Conservation (phyloP, 2,113 vertebrate species). For the Proterorhinus semilunaris region DNA sequence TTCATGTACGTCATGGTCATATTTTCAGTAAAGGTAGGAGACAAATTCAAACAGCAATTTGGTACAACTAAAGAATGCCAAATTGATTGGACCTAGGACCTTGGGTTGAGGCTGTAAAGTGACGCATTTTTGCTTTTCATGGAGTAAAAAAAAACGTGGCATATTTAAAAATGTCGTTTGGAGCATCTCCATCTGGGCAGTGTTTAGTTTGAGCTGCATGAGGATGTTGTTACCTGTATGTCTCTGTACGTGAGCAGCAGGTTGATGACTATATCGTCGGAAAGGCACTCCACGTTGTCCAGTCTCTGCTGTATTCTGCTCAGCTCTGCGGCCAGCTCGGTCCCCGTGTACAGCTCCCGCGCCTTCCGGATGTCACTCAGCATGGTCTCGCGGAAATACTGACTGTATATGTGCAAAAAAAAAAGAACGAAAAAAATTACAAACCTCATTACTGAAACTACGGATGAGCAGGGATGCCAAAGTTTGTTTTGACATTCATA, state of each 20-base stretch:
- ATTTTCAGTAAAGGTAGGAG: background rate
- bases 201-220: background rate
- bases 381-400: slow-evolving; percentile 93
- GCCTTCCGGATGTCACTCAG: slow-evolving; percentile 95
- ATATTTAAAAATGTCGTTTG: too few relatives aligned
- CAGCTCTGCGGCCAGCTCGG: slow-evolving; percentile 89
- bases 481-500: too few relatives aligned
- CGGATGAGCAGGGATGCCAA: too few relatives aligned
- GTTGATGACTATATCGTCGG: slow-evolving; percentile 96
- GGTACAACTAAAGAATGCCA: too few relatives aligned
- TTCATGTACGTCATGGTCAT: slow-evolving; percentile 14
- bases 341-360: slow-evolving; percentile 87
- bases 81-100: too few relatives aligned
- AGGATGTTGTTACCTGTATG: slow-evolving; percentile 84
- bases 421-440: background rate
- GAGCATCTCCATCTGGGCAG: too few relatives aligned
- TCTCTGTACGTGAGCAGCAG: slow-evolving; percentile 95
- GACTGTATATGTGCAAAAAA: slow-evolving; percentile 69
- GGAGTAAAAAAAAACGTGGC: too few relatives aligned
- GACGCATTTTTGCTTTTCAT: too few relatives aligned
- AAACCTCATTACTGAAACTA: background rate
- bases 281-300: slow-evolving; percentile 94
- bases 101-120: too few relatives aligned
- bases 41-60: background rate
- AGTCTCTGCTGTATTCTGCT: slow-evolving; percentile 91